Conservation (phyloP, 2,797 vertebrate genomes). For the Cottoperca gobio region DNA sequence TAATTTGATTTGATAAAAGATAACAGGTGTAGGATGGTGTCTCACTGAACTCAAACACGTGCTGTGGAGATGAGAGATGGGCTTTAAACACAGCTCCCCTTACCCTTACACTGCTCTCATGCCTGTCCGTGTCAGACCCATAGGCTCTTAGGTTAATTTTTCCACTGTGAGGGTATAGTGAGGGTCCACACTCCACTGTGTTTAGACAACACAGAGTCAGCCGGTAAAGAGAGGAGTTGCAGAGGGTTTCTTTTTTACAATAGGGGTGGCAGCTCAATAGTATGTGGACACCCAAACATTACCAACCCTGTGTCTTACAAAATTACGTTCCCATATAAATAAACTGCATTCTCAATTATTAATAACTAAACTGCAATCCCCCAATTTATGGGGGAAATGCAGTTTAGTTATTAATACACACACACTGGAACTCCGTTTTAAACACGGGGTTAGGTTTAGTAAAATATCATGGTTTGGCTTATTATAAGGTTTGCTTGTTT, state of each 20-base stretch:
- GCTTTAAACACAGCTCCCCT: conserved; percentile 30
- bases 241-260: neutral
- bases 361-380: too few species aligned
- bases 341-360: too few species aligned
- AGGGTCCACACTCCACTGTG: conserved; percentile 43
- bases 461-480: too few species aligned
- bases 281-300: conserved; percentile 30
- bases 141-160: conserved; percentile 33
- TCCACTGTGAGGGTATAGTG: conserved; percentile 43
- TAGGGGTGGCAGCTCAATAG: conserved; percentile 20
- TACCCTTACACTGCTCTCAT: conserved; percentile 20
- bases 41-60: conserved; percentile 34
- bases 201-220: conserved; percentile 60
- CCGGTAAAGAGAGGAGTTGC: conserved; percentile 27
- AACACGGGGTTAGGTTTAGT: too few species aligned
- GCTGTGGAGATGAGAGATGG: conserved; percentile 19
- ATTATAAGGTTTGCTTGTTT: too few species aligned
- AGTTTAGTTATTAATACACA: too few species aligned
- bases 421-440: too few species aligned
- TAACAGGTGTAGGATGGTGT: conserved; percentile 32
- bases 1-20: too few species aligned
- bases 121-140: conserved; percentile 19
- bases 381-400: too few species aligned
- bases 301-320: too few species aligned
- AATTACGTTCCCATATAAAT: too few species aligned